Percentiles rank a stretch among this genome's conserved stretches.
Conservation (phyloP, 2,888 invertebrate genomes). For the Lasioglossum malachurum region DNA sequence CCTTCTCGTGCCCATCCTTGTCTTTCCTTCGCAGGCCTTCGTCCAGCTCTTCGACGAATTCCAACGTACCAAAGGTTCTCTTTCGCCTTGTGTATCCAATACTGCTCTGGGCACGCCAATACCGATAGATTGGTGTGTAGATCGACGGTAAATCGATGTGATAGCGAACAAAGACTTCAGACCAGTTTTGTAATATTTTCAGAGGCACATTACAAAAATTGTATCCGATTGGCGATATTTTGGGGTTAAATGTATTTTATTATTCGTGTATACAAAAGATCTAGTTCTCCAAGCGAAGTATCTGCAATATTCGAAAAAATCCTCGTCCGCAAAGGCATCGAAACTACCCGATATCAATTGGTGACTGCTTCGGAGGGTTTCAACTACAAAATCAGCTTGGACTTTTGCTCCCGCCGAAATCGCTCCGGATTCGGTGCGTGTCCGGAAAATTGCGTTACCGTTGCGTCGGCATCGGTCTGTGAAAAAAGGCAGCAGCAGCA, state of each 20-base stretch:
- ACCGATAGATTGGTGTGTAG: too few species aligned
- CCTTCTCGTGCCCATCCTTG: not conserved
- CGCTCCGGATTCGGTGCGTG: not conserved
- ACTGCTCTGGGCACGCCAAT: too few species aligned
- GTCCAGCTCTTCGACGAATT: too few species aligned
- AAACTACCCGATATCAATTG: not conserved
- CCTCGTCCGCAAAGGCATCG: not conserved
- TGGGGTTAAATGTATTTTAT: too few species aligned
- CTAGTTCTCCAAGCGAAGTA: not conserved
- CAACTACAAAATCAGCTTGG: not conserved
- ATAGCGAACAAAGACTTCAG: too few species aligned
- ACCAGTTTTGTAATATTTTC: too few species aligned
- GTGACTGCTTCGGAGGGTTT: not conserved
- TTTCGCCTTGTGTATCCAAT: too few species aligned
- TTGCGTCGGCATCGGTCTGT: not conserved
- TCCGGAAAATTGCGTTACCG: constrained; percentile 42
- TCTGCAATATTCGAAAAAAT: not conserved
- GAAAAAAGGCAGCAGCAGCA: constrained; percentile 22
- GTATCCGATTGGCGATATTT: too few species aligned
- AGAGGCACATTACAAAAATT: too few species aligned
- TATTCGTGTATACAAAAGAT: not conserved
- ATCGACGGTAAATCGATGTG: too few species aligned
- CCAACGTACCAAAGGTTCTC: too few species aligned
- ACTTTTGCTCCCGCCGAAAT: not conserved
- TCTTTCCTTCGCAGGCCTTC: too few species aligned